Evolutionary conservation across 2,797 vertebrate genomes (phyloP).

Genomic region (Sebastes umbrosus): DNA sequence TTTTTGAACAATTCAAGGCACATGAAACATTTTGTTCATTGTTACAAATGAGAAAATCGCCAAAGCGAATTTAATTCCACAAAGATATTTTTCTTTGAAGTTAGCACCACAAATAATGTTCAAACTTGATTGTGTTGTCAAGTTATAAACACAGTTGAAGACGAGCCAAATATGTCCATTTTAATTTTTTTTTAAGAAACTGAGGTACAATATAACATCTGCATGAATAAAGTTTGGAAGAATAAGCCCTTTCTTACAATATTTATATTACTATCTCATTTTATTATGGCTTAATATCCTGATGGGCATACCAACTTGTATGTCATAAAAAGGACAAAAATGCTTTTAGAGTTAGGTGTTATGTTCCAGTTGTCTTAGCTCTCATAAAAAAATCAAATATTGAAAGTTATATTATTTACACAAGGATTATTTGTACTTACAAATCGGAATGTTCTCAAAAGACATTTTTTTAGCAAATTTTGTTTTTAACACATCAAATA

Average conservation of each 20-base stretch:
- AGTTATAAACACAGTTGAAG: slow-evolving; percentile 82
- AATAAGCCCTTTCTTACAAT: slow-evolving; percentile 52
- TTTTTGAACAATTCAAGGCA: slow-evolving; percentile 81
- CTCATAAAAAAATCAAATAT: slow-evolving; percentile 76
- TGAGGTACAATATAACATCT: slow-evolving; percentile 86
- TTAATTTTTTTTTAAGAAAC: slow-evolving; percentile 43
- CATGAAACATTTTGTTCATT: slow-evolving; percentile 76
- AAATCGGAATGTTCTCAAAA: slow-evolving; percentile 80
- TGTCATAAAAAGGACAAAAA: no score
- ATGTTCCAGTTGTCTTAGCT: slow-evolving; percentile 72
- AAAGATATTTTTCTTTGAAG: slow-evolving; percentile 55
- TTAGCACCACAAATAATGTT: slow-evolving; percentile 71
- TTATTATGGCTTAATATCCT: slow-evolving; percentile 66
- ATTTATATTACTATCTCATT: slow-evolving; percentile 73
- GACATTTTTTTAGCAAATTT: slow-evolving; percentile 59
- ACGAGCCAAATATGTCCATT: slow-evolving; percentile 72
- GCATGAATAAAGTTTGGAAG: slow-evolving; percentile 66
- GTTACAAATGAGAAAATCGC: slow-evolving; percentile 69
- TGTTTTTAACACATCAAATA: slow-evolving; percentile 64
- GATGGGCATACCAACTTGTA: neutral
- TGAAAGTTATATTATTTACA: slow-evolving; percentile 89
- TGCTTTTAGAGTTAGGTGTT: slow-evolving; percentile 38
- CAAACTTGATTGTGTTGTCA: slow-evolving; percentile 75
- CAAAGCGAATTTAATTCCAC: slow-evolving; percentile 71
- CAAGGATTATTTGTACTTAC: slow-evolving; percentile 80